Base-by-base conservation (phyloP, 2,888 invertebrate genomes). In the Drosophila sordidapex region DNA sequence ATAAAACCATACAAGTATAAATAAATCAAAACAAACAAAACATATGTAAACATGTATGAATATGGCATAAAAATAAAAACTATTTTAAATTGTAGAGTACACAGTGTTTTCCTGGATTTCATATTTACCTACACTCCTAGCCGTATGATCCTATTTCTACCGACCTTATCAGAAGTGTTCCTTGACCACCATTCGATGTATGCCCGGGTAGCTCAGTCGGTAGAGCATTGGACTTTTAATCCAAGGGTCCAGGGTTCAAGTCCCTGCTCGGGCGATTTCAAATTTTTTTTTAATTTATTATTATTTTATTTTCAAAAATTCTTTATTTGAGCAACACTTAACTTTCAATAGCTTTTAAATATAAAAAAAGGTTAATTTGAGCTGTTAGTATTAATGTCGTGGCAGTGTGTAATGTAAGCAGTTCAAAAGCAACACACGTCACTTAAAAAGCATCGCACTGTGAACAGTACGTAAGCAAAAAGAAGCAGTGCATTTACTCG, bases 161-260 rank as follows among this genome's bases (percentile, higher is more conserved):
- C 3, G 11, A 10, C 49, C 4, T 18, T 25, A 70, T 63, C 46
- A 74, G 66, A 56, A 52, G 2, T 25, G 59, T 74, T 64, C 64
- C 49, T 51, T 48, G 58, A 7, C 18, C 1, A 25, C 0, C 0
- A 0, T 0, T 0, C 0, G 1, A 8, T 1, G 71, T 8, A 38
- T 82, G 92, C 91, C 93, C 93, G 92, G 93, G 92, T 93, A 92
- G 93, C 93, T 92, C 92, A 93, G 93, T 93, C 92, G 93, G 92
- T 93, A 93, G 92, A 92, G 93, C 93, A 93, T 93, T 92, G 93
- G 93, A 93, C 93, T 93, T 93, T 92, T 93, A 93, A 93, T 93
- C 93, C 93, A 93, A 93, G 93, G 93, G 93, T 93, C 93, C 93
- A 92, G 93, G 93, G 93, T 93, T 93, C 93, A 92, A 93, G 92